phyloP scores from a whole-genome alignment of 2,113 vertebrate genomes.

The Prionailurus viverrinus region DNA sequence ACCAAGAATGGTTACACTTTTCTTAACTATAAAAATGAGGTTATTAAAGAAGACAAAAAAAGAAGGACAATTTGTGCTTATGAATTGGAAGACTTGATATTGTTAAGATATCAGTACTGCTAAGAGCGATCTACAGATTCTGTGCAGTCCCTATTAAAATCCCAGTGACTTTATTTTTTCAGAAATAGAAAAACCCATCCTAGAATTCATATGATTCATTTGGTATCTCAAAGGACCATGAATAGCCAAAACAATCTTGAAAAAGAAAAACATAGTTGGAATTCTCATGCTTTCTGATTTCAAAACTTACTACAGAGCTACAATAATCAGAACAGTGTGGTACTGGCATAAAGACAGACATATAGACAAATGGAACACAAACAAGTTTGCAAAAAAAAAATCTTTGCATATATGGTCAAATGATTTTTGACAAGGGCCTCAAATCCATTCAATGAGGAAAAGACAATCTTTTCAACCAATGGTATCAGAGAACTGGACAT shows the following conservation, averaged over 20 bases:
- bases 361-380: background rate
- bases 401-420: background rate
- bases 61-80: background rate
- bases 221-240: background rate
- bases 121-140: background rate
- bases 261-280: background rate
- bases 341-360: background rate
- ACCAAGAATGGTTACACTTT: background rate
- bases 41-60: constrained; percentile 10
- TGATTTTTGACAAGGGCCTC: background rate
- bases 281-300: constrained; percentile 25
- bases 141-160: background rate
- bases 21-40: background rate
- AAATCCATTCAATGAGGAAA: background rate
- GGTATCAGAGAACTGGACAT: background rate
- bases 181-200: constrained; percentile 15
- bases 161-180: background rate
- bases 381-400: background rate
- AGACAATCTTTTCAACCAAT: background rate
- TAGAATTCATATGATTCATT: constrained; percentile 27
- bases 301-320: constrained; percentile 7
- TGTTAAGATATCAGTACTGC: background rate
- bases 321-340: background rate
- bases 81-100: background rate
- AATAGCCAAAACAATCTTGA: background rate